Conservation (phyloP, 37 sponge, comb jelly and placozoan species). For the Geodia barretti region DNA sequence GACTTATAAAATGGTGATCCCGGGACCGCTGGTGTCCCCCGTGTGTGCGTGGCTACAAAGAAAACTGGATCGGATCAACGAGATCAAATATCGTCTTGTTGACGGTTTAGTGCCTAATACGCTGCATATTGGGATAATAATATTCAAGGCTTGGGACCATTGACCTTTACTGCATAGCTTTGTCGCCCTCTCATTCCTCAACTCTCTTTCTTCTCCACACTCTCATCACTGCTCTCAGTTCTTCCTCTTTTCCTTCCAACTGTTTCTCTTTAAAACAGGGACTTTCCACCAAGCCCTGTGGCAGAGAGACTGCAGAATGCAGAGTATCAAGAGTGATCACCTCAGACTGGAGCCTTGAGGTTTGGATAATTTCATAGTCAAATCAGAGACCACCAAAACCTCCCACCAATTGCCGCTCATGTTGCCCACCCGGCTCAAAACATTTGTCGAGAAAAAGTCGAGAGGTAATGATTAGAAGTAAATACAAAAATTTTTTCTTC, state of each 20-base stretch:
- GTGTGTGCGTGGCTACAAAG: no score
- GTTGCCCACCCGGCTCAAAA: conserved; percentile 50
- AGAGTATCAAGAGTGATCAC: conserved; percentile 50
- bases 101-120: no score
- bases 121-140: no score
- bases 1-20: no score
- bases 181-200: background rate
- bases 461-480: no score
- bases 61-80: no score
- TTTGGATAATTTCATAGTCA: conserved; percentile 22
- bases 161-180: no score
- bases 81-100: no score
- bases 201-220: background rate
- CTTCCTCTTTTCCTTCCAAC: background rate
- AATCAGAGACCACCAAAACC: conserved; percentile 28
- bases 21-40: no score
- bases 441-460: conserved; percentile 50
- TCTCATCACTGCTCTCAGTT: background rate
- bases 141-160: no score
- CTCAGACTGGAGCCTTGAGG: conserved; percentile 53
- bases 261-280: no score
- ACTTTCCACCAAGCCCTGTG: conserved; percentile 53
- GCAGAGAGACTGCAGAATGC: conserved; percentile 57
- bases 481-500: no score
- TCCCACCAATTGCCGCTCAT: conserved; percentile 36